Percentiles rank a stretch among this genome's conserved stretches.
Evolutionary conservation across 2,888 invertebrate species (phyloP).

Genomic region (Sialis fuliginosa): DNA sequence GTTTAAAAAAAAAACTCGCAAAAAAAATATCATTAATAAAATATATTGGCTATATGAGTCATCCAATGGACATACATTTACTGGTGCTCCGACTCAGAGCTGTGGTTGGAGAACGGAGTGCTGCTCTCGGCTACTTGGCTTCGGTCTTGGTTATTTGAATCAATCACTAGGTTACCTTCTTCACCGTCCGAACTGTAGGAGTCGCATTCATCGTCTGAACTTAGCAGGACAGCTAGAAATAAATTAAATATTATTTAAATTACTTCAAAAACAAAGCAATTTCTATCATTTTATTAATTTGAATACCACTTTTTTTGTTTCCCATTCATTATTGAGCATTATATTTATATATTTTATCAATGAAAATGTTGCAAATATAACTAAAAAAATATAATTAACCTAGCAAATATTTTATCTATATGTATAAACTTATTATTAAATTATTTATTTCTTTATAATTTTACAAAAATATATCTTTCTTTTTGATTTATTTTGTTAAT

Average conservation of each 20-base stretch:
- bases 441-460: too few species aligned
- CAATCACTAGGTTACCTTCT: slow-evolving; percentile 32
- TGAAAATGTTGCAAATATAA: too few species aligned
- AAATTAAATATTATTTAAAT: background rate
- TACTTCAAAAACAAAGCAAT: background rate
- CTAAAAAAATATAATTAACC: too few species aligned
- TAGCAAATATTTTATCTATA: too few species aligned
- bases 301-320: background rate
- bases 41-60: background rate
- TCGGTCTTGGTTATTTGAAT: slow-evolving; percentile 23
- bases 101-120: slow-evolving; percentile 6
- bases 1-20: slow-evolving; percentile 3
- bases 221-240: slow-evolving; percentile 35
- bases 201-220: slow-evolving; percentile 42
- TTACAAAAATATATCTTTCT: too few species aligned
- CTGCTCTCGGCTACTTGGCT: slow-evolving; percentile 14
- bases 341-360: too few species aligned
- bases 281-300: background rate
- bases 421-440: too few species aligned
- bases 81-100: slow-evolving; percentile 7
- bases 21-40: background rate
- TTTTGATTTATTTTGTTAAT: too few species aligned
- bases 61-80: background rate
- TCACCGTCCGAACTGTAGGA: slow-evolving; percentile 35
- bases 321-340: too few species aligned